Conservation (phyloP, 2,113 vertebrate genomes). For the Riparia riparia region DNA sequence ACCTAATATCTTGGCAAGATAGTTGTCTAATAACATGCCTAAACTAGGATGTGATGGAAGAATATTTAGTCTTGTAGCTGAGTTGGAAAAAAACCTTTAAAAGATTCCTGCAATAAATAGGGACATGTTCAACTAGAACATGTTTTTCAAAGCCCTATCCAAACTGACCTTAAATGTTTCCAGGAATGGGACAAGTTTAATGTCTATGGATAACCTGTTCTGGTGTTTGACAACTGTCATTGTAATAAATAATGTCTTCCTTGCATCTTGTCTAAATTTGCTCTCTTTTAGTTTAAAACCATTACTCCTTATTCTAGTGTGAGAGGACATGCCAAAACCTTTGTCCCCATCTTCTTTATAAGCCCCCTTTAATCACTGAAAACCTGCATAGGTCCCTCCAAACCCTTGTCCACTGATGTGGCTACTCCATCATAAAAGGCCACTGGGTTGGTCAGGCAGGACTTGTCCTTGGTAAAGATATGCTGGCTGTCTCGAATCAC, state of each 20-base stretch:
- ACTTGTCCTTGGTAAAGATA: background rate
- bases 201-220: background rate
- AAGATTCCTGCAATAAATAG: background rate
- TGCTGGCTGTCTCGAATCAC: rapidly evolving
- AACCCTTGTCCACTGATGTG: background rate
- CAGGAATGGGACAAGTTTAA: background rate
- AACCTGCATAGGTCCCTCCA: background rate
- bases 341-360: background rate
- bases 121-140: background rate
- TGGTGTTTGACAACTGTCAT: background rate
- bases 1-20: background rate
- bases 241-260: background rate
- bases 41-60: background rate
- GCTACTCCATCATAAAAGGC: background rate
- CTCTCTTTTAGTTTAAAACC: background rate
- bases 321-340: background rate
- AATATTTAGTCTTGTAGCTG: background rate
- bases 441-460: background rate
- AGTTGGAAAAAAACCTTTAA: background rate
- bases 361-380: background rate
- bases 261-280: background rate
- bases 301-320: background rate
- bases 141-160: background rate
- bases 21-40: background rate
- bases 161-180: background rate